phyloP scores from a whole-genome alignment of 2,797 vertebrate species.

The Potorous gilbertii region DNA sequence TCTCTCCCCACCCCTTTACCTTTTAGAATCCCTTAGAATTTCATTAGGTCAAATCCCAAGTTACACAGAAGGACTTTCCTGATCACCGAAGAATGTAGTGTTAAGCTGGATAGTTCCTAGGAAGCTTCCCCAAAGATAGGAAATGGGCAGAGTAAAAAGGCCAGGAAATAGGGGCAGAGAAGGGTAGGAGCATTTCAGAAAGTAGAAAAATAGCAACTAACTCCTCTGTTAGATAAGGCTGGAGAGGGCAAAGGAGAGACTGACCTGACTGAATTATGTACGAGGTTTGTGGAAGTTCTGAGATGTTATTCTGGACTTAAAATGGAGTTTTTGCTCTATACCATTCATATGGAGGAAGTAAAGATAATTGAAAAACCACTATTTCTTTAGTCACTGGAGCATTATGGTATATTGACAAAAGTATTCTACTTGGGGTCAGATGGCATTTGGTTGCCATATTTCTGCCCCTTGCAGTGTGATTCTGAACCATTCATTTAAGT shows the following conservation, averaged over 20 bases:
- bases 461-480: not conserved
- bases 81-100: not conserved
- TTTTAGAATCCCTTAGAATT: not conserved
- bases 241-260: not conserved
- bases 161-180: not conserved
- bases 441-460: not conserved
- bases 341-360: not conserved
- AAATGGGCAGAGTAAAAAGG: not conserved
- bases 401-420: not conserved
- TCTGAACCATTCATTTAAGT: not conserved
- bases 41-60: not conserved
- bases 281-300: not conserved
- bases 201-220: not conserved
- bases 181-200: not conserved
- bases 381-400: not conserved
- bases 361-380: not conserved
- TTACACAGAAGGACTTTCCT: not conserved
- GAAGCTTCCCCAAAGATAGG: not conserved
- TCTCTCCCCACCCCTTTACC: not conserved
- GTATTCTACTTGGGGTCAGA: not conserved
- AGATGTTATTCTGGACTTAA: not conserved
- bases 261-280: not conserved
- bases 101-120: not conserved
- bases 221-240: not conserved
- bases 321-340: not conserved